Evolutionary conservation across 2,113 vertebrate genomes (phyloP), one percentile per base, ranked within the genome.

Genomic region (Trogon surrucura): DNA sequence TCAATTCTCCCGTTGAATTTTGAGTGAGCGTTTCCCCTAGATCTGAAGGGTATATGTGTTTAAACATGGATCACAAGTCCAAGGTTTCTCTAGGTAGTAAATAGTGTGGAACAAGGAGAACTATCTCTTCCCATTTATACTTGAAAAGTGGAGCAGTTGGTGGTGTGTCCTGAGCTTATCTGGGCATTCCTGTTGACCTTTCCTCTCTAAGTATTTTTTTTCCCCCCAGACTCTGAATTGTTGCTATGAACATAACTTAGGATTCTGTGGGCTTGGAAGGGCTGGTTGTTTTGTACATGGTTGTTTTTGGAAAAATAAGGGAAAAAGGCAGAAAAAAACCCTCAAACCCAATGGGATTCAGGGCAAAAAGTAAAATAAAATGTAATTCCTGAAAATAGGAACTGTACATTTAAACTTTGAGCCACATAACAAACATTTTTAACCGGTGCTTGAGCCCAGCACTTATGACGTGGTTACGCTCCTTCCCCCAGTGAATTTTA

Each of bases 41-140:
- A 29, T 48, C 21, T 80, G 38, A 70, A 48, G 16, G 41, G 17
- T 25, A 4, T 26, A 4, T 0, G 1, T 1, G 3, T 45, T 8
- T 73, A 41, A 80, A 53, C 11, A 29, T 4, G 65, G 34, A 77
- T 21, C 9, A 51, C 13, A 65, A 73, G n/a, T 26, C 50, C 29
- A 21, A 51, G 19, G 6, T 26, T n/a, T 77, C 41, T 87, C 3
- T 18, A 18, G 2, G 6, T 15, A 45, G 20, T 69, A 70, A 70
- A 65, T 44, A 4, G 4, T 56, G 17, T 54, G 32, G 30, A 66
- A 66, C 11, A n/a, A 56, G 45, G 62, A 61, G 50, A 81, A 51
- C 45, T 6, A 47, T 41, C 41, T 41, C 41, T 41, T 41, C 11
- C 41, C 41, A 11, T 41, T 41, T 16, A 2, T 19, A 50, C n/a